Conservation (phyloP, 30 jellyfish, hydroid and myxozoan species). For the Cassiopea andromeda region DNA sequence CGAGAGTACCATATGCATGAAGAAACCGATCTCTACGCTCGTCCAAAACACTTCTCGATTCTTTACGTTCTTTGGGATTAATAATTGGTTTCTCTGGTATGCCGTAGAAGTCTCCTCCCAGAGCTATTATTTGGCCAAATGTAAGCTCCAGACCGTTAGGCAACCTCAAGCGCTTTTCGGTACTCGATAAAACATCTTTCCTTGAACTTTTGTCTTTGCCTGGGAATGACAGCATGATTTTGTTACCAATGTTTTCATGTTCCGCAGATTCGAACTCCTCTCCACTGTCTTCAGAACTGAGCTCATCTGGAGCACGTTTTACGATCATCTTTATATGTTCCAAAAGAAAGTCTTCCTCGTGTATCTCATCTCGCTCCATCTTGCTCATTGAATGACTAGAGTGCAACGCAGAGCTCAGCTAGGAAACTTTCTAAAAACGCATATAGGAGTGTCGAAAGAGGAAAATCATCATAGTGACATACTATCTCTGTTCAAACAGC, state of each 20-base stretch:
- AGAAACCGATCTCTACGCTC: slow-evolving; percentile 1
- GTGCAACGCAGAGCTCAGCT: background rate
- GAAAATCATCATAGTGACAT: background rate
- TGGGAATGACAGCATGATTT: slow-evolving; percentile 9
- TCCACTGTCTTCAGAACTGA: slow-evolving; percentile 1
- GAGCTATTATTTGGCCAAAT: slow-evolving; percentile 41
- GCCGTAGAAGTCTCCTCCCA: slow-evolving; percentile 38
- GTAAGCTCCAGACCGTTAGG: slow-evolving; percentile 43
- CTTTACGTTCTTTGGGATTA: background rate
- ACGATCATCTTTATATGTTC: background rate
- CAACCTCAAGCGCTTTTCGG: background rate
- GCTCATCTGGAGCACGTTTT: slow-evolving; percentile 5
- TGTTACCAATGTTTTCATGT: slow-evolving; percentile 9
- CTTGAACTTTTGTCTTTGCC: background rate
- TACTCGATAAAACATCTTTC: background rate
- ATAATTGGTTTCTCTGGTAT: slow-evolving; percentile 27
- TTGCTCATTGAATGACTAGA: background rate
- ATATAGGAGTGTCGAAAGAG: background rate
- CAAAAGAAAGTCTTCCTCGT: background rate
- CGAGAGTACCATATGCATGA: slow-evolving; percentile 27
- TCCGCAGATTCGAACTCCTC: slow-evolving; percentile 17
- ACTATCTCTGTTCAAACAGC: background rate
- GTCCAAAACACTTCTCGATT: too few species aligned
- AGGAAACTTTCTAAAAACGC: background rate
- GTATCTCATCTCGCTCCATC: slow-evolving; percentile 6